Evolutionary conservation across 1,140 invertebrate species (phyloP), one percentile per base, ranked within the genome.

Genomic region (Drosophila pseudoananassae): DNA sequence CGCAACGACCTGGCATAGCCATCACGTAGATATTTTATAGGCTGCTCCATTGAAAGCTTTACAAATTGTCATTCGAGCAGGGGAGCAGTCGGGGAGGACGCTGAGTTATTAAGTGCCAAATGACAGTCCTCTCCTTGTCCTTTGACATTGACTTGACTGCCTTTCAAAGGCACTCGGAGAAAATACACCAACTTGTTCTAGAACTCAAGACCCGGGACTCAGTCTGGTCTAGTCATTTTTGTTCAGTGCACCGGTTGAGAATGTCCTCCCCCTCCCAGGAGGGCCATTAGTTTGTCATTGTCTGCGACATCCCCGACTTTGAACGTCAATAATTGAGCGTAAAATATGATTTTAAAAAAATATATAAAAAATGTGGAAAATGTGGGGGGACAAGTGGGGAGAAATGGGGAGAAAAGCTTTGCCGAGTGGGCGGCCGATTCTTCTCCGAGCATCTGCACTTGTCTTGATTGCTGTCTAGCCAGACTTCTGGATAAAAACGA

Each of bases 281-380:
- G 50, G 47, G 43, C 82, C 82, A 88, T 87, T 87, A 87, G 82
- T 87, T 87, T 88, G 81, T 64, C 82, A 87, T 87, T 87, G 82
- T 87, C 83, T 88, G 78, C 53, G 73, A 72, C 65, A 70, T 69
- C 51, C 45, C 72, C 78, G 78, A 72, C 83, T 87, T 83, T 87
- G 78, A 87, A 75, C 76, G 78, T 78, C 83, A 87, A 87, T 87
- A 87, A 87, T 87, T 87, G 83, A 87, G 83, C 83, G 83, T 87
- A 76, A 87, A 87, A 87, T 87, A 88, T 87, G 83, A 87, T 87
- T 88, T 87, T 25, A 43, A 50, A 78, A 59, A 73, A 79, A 46
- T 49, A 50, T 54, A 74, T 15, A 57, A 25, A 38, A 77, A 74
- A 46, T 38, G 47, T 43, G 68, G 40, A 58, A 60, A 52, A 46